phyloP scores from a whole-genome alignment of 1,140 invertebrate genomes.

The Pseudomyrmex flavicornis region DNA sequence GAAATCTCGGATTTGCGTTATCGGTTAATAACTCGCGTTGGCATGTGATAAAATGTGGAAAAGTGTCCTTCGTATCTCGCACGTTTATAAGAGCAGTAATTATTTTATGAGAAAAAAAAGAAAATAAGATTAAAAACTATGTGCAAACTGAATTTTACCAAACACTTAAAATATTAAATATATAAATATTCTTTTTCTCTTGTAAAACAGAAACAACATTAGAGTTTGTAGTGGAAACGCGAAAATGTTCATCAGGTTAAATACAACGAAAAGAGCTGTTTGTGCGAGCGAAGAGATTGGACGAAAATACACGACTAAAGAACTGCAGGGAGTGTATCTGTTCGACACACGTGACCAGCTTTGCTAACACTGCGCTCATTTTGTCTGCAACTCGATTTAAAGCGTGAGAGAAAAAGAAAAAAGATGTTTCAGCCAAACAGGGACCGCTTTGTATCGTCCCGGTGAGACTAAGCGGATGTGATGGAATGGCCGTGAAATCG shows the following conservation, averaged over 20 bases:
- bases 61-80: too few relatives aligned
- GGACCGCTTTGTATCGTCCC: slow-evolving; percentile 21
- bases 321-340: background rate
- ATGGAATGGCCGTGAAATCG: slow-evolving; percentile 60
- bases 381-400: slow-evolving; percentile 21
- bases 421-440: slow-evolving; percentile 41
- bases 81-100: too few relatives aligned
- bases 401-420: background rate
- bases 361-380: slow-evolving; percentile 3
- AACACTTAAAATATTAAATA: too few relatives aligned
- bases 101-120: too few relatives aligned
- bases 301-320: background rate
- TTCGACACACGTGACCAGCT: background rate
- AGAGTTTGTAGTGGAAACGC: too few relatives aligned
- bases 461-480: slow-evolving; percentile 33
- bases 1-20: background rate
- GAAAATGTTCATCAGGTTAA: too few relatives aligned
- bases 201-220: too few relatives aligned
- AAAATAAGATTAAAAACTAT: too few relatives aligned
- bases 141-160: too few relatives aligned
- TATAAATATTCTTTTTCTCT: too few relatives aligned
- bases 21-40: background rate
- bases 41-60: background rate
- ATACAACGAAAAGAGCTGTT: background rate
- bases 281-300: background rate